Conservation (phyloP, 2,797 vertebrate species). For the Microchirus variegatus region DNA sequence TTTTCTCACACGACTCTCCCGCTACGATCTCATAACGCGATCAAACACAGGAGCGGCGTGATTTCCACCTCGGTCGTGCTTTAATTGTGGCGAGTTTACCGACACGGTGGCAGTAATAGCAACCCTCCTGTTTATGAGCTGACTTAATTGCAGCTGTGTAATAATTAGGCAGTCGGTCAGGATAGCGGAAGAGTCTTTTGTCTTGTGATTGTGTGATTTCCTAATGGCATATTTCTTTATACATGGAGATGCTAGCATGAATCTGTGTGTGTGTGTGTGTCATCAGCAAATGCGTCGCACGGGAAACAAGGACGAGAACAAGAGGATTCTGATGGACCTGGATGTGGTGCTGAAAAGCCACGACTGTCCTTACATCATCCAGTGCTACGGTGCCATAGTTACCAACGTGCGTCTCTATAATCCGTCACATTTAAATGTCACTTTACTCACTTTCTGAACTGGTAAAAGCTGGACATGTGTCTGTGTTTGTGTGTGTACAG, state of each 20-base stretch:
- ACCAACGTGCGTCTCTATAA: slow-evolving; percentile 84
- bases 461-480: slow-evolving; percentile 21
- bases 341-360: slow-evolving; percentile 96
- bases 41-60: neutral
- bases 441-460: neutral
- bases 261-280: slow-evolving; percentile 39
- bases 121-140: slow-evolving; percentile 36
- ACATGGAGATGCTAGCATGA: neutral
- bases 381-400: slow-evolving; percentile 96
- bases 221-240: neutral
- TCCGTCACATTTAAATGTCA: neutral
- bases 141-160: slow-evolving; percentile 61
- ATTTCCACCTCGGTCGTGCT: slow-evolving; percentile 13
- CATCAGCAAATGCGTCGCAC: slow-evolving; percentile 95
- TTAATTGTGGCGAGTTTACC: slow-evolving; percentile 38
- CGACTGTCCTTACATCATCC: slow-evolving; percentile 96
- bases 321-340: slow-evolving; percentile 94
- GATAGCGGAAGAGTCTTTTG: slow-evolving; percentile 21
- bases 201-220: slow-evolving; percentile 19
- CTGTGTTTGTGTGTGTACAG: slow-evolving; percentile 62
- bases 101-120: slow-evolving; percentile 43
- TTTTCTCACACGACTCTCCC: neutral
- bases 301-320: slow-evolving; percentile 95
- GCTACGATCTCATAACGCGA: neutral
- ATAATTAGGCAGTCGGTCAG: slow-evolving; percentile 38